Percentiles rank a stretch among this genome's conserved stretches.
Evolutionary conservation across 2,888 invertebrate genomes (phyloP).

Genomic region (Xylota sylvarum): DNA sequence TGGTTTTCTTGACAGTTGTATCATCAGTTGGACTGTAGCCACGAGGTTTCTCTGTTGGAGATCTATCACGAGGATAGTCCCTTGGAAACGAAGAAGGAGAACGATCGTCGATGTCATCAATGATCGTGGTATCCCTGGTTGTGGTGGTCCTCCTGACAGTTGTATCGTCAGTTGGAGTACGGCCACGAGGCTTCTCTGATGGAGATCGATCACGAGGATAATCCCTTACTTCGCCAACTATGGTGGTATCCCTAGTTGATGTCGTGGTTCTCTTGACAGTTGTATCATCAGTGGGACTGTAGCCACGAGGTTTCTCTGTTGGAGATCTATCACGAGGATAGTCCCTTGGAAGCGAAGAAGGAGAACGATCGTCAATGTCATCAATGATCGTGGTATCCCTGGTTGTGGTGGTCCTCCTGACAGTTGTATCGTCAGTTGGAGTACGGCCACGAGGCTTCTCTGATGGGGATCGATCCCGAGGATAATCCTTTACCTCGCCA

Average conservation of each 20-base stretch:
- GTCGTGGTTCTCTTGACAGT: neutral
- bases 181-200: conserved; percentile 12
- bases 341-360: neutral
- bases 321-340: conserved; percentile 46
- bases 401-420: conserved; percentile 3
- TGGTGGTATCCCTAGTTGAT: neutral
- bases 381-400: neutral
- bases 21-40: conserved; percentile 18
- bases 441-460: conserved; percentile 6
- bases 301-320: conserved; percentile 11
- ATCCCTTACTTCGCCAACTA: neutral
- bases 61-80: conserved; percentile 27
- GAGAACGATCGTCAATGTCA: neutral
- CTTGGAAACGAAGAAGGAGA: neutral
- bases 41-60: conserved; percentile 29
- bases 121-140: conserved; percentile 16
- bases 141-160: conserved; percentile 1
- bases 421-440: conserved; percentile 7
- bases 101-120: neutral
- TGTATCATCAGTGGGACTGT: conserved; percentile 12
- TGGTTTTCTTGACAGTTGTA: neutral
- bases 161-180: conserved; percentile 24
- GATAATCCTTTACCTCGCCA: neutral
- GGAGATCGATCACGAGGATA: conserved; percentile 40
- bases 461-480: conserved; percentile 43